Percentiles rank a stretch among this genome's conserved stretches.
phyloP scores from a whole-genome alignment of 2,113 vertebrate genomes.

The Petroica traversi region DNA sequence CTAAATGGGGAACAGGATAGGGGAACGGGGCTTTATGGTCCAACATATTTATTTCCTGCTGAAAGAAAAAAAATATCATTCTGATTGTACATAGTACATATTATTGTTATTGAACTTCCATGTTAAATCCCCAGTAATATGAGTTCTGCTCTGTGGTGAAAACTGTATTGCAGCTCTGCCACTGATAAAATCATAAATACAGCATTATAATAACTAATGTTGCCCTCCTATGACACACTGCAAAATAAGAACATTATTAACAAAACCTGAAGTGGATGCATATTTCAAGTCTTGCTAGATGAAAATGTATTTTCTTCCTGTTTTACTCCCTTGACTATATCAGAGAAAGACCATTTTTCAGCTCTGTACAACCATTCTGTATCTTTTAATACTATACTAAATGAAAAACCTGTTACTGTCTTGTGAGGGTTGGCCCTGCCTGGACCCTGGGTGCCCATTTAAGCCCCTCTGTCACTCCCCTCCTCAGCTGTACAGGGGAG shows the following conservation, averaged over 20 bases:
- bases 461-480: background rate
- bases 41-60: background rate
- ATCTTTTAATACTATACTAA: constrained; percentile 11
- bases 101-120: constrained; percentile 26
- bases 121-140: constrained; percentile 35
- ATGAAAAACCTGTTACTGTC: background rate
- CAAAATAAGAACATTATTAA: constrained; percentile 69
- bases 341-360: constrained; percentile 25
- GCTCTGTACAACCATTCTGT: background rate
- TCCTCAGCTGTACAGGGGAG: background rate
- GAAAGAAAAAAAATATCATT: background rate
- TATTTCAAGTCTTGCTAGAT: constrained; percentile 2
- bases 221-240: constrained; percentile 48
- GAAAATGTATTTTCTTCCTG: constrained; percentile 28
- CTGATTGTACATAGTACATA: background rate
- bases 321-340: constrained; percentile 16
- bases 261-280: constrained; percentile 52
- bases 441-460: too few species aligned
- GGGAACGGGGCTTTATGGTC: background rate
- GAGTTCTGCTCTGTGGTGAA: background rate
- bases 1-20: background rate
- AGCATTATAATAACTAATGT: constrained; percentile 51
- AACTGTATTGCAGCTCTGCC: constrained; percentile 16
- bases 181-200: constrained; percentile 30
- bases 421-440: background rate